Percentiles rank a stretch among this genome's conserved stretches.
phyloP scores from a whole-genome alignment of 2,113 vertebrate genomes.

The Australoheros scitulus region DNA sequence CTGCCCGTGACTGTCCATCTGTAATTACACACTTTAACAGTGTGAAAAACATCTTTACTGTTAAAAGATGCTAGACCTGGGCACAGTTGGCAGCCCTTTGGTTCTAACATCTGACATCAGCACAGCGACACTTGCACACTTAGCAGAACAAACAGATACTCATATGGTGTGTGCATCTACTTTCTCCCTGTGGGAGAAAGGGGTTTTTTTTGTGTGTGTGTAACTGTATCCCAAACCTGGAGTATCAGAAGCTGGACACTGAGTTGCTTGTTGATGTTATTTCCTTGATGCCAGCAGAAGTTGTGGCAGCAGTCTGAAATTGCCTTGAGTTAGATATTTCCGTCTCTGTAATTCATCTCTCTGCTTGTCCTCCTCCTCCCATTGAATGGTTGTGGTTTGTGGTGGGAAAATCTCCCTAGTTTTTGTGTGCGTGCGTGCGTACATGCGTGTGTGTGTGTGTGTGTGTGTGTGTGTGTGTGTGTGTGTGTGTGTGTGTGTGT shows the following conservation, averaged over 20 bases:
- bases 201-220: neutral
- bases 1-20: neutral
- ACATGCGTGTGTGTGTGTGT: neutral
- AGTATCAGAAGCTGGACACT: neutral
- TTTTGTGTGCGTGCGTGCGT: slow-evolving; percentile 3
- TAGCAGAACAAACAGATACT: neutral
- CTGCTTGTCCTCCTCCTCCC: slow-evolving; percentile 67
- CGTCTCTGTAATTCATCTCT: slow-evolving; percentile 72
- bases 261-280: slow-evolving; percentile 1
- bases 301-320: slow-evolving; percentile 55
- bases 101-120: neutral
- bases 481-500: neutral
- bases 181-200: neutral
- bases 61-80: neutral
- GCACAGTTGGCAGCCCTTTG: neutral
- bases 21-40: neutral
- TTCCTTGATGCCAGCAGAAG: slow-evolving; percentile 41
- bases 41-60: neutral
- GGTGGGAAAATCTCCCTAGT: slow-evolving; percentile 67
- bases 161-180: neutral
- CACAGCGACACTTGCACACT: neutral
- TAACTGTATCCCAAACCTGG: neutral
- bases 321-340: slow-evolving; percentile 71
- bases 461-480: neutral
- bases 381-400: slow-evolving; percentile 75